Base-by-base conservation (phyloP, 2,113 vertebrate species). In the Bufo bufo region DNA sequence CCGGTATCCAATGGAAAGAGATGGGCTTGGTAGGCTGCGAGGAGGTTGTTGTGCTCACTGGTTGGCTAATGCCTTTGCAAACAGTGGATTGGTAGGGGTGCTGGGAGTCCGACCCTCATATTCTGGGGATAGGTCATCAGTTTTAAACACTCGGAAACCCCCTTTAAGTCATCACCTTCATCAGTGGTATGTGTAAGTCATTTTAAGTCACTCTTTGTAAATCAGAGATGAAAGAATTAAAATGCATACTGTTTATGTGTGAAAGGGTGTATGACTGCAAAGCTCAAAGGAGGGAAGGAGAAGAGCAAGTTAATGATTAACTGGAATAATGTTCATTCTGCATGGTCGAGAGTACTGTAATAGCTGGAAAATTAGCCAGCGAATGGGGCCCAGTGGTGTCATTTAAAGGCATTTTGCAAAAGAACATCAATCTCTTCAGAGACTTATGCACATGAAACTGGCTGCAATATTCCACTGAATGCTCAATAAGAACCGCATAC, bases 311-410 rank as follows among this genome's bases (percentile, higher is more conserved):
- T 87, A 72, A 87, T 87, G 86, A 87, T 87, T 87, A 87, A 78
- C 78, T 87, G 86, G 78, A 87, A 87, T 82, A 87, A 87, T 87
- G 86, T 87, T 87, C 86, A 87, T 87, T 87, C 86, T 87, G 86
- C 86, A 87, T 87, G 86, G 86, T 87, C 86, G 10, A 82, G 78
- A 87, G 78, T 87, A 74, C 86, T 74, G 86, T 87, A 87, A 87
- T 87, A 87, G 86, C 86, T 43, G 66, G 86, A 87, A 87, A 87
- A 87, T 87, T 87, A 87, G 86, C 86, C 86, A 47, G 78, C 11
- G 78, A 82, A 87, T 87, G 65, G 78, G 86, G 86, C 86, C 86
- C 86, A 87, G 86, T 74, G 86, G 86, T 87, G 78, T 87, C 78
- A 87, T 87, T 87, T 87, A 87, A 82, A 87, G 86, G 78, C 78